Evolutionary conservation across 2,797 vertebrate species (phyloP).

Genomic region (Hapalemur alaotrensis): DNA sequence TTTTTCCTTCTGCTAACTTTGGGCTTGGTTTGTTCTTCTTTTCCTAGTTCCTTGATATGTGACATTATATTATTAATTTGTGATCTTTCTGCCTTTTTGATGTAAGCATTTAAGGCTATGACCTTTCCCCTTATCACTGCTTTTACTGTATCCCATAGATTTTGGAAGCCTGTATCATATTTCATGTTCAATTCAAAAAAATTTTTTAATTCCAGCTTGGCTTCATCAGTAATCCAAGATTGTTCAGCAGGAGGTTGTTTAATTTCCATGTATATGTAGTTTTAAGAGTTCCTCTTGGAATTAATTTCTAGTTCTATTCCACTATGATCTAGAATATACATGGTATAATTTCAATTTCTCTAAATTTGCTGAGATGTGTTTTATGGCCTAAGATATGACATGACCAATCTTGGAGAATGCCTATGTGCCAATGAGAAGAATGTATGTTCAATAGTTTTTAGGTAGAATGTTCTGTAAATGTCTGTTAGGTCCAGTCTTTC

Average conservation of each 20-base stretch:
- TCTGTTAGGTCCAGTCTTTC: background rate
- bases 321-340: background rate
- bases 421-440: background rate
- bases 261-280: background rate
- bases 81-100: background rate
- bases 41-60: background rate
- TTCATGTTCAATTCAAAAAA: background rate
- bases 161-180: background rate
- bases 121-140: background rate
- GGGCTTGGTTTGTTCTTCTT: background rate
- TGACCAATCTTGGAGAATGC: background rate
- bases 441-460: background rate
- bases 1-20: background rate
- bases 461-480: background rate
- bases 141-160: background rate
- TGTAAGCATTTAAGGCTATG: background rate
- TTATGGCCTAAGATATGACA: background rate
- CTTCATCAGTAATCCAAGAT: background rate
- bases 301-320: background rate
- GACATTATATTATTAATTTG: background rate
- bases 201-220: background rate
- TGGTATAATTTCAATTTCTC: background rate
- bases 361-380: background rate
- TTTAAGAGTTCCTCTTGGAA: background rate
- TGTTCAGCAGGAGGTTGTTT: background rate